These are phyloP conservation scores for Aphelocoma californica DNA, from an alignment of 2,797 vertebrate genomes.

Conservation along the genomic window DNA sequence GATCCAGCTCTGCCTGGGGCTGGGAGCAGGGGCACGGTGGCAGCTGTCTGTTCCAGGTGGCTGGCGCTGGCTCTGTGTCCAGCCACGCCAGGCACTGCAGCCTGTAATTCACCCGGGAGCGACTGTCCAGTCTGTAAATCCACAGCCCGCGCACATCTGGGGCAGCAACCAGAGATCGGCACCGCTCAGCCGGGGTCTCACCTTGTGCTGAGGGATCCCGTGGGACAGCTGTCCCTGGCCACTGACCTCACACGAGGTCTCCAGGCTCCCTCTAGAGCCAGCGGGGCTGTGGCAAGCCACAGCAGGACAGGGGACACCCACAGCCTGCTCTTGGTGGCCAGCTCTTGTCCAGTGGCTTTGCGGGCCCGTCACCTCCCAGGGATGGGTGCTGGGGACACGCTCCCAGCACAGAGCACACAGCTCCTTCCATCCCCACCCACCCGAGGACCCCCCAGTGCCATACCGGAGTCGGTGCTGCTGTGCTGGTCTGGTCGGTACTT, in stretches of 20 bases:
- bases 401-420: rapidly evolving
- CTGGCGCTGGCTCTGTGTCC: background rate
- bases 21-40: slow-evolving; percentile 36
- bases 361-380: rapidly evolving
- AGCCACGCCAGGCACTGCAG: slow-evolving; percentile 38
- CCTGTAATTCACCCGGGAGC: slow-evolving; percentile 62
- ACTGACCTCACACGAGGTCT: background rate
- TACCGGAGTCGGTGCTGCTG: slow-evolving; percentile 58
- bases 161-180: background rate
- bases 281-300: background rate
- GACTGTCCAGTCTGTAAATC: slow-evolving; percentile 65
- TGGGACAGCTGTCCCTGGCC: background rate
- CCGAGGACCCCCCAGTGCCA: rapidly evolving
- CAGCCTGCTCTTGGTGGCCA: background rate
- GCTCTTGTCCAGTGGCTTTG: rapidly evolving
- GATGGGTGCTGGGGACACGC: rapidly evolving
- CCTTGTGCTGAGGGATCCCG: background rate
- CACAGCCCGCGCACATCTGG: slow-evolving; percentile 69
- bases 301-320: background rate
- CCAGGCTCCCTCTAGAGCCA: slow-evolving; percentile 58
- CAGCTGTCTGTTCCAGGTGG: slow-evolving; percentile 1
- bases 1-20: slow-evolving; percentile 51
- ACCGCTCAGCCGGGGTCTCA: rapidly evolving
- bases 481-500: slow-evolving; percentile 72
- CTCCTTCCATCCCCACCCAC: background rate